Base-by-base conservation (phyloP, 2,113 vertebrate genomes). In the Silurus meridionalis region DNA sequence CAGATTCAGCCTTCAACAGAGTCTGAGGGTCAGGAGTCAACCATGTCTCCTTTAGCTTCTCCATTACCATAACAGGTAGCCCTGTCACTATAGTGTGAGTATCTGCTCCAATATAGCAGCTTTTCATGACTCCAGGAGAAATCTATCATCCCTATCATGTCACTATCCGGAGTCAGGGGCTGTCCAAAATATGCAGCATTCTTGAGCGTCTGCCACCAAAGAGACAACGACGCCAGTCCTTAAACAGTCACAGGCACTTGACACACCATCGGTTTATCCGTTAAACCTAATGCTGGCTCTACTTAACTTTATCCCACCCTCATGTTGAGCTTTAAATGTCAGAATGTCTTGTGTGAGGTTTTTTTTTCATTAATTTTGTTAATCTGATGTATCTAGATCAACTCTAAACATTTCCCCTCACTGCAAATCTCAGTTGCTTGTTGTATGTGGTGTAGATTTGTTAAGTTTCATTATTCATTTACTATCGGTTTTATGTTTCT, bases 11-110 rank as follows among this genome's bases (percentile, higher is more conserved):
- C 95, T 25, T 93, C 95, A 48, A 94, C 95, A 69, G 94, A 94
- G 80, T 85, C 92, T 21, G 97, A 96, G 83, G 93, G 94, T 88
- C 96, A 94, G 1, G 96, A 97, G 87, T 94, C 89, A 37, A 93
- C 94, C 55, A 95, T 96, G 74, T 95, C 96, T 0, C 96, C 96
- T 0, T 94, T 96, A 0, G 89, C 83, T 75, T 57, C 60, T 69
- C 25, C 72, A 89, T 67, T 93, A 94, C 0, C 74, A 96, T 83
- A 94, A 13, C 95, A 92, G 50, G 95, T 94, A 10, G 94, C 95
- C 82, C 95, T 91, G 55, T 96, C 96, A 50, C 95, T 95, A 3
- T 97, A 97, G 95, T 96, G 97, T 99, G 94, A 97, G 98, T 96
- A 90, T 52, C 66, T n/a, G 21, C 46, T 28, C 23, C 63, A 57